A percentile compares a stretch with the other conserved stretches of the same genome.
phyloP scores from a whole-genome alignment of 2,113 vertebrate species.

The Lichenostomus cassidix region DNA sequence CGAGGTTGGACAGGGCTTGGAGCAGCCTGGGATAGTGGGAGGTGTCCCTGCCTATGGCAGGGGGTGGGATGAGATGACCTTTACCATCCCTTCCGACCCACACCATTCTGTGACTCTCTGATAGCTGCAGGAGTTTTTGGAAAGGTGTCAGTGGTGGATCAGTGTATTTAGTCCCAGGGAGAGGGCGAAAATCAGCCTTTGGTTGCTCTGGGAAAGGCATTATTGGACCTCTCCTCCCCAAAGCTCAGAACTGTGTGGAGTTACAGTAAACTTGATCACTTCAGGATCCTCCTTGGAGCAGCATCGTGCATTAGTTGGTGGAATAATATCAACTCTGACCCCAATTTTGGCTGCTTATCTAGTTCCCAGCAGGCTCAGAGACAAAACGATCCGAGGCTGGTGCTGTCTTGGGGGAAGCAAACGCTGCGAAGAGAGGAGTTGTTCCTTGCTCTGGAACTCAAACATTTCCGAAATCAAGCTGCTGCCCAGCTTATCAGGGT shows the following conservation, averaged over 20 bases:
- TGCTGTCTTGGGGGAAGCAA: neutral
- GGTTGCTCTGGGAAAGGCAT: neutral
- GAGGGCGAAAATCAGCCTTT: neutral
- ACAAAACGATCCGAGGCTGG: neutral
- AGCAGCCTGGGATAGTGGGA: neutral
- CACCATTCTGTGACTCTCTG: neutral
- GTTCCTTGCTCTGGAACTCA: neutral
- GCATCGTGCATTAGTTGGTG: fast-evolving
- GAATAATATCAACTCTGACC: neutral
- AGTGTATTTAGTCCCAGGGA: neutral
- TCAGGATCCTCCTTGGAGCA: neutral
- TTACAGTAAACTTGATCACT: fast-evolving
- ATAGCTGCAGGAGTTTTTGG: neutral
- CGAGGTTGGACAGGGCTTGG: neutral
- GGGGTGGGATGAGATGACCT: neutral
- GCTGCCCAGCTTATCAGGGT: neutral
- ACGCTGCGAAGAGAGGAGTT: neutral
- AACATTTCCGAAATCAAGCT: neutral
- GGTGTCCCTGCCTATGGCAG: neutral
- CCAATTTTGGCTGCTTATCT: neutral
- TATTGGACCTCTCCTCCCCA: neutral
- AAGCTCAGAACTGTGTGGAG: neutral
- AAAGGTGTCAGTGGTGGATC: neutral
- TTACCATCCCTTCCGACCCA: neutral
- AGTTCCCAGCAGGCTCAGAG: neutral